Evolutionary conservation across 2,888 invertebrate genomes (phyloP), one percentile per base, ranked within the genome.

Genomic region (Heliconius ethilla): DNA sequence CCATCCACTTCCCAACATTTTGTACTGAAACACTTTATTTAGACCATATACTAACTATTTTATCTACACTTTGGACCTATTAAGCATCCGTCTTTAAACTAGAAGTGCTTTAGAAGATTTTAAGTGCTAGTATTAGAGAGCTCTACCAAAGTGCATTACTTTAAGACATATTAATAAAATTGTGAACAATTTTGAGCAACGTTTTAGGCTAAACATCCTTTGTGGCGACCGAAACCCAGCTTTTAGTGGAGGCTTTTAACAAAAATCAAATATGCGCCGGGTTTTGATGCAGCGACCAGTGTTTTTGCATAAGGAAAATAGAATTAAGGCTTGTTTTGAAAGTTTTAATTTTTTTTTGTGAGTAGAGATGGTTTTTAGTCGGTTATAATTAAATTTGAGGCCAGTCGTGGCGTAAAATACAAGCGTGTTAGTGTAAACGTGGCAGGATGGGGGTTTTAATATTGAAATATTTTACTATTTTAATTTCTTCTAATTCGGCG

Each of bases 241-340:
- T 85, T 85, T 85, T 84, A 85, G 85, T 80, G 74, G 81, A 81
- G 80, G 83, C 83, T 83, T 85, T 84, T 83, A 83, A 80, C 82
- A 83, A 83, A 83, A 83, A 83, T 82, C 80, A 79, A 81, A 81
- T 81, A 82, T 82, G 79, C 78, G 78, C 76, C 75, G 76, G 65
- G 70, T 72, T 72, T 72, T 72, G 72, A 72, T 72, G 72, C 72
- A 59, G n/a, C 55, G 59, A 13, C 22, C 22, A 72, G 55, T 72
- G 72, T 72, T 72, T 72, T 72, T 33, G 72, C 33, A 72, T 72
- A 55, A 29, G n/a, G 55, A 33, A 70, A 59, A 72, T n/a, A 9
- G 55, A 59, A 59, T 55, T 33, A 33, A n/a, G 59, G 13, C 22
- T 6, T 29, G 29, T 59, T 25, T 40, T 37, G n/a, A 13, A n/a